phyloP scores from a whole-genome alignment of 2,113 vertebrate genomes.

The Urocolius indicus region DNA sequence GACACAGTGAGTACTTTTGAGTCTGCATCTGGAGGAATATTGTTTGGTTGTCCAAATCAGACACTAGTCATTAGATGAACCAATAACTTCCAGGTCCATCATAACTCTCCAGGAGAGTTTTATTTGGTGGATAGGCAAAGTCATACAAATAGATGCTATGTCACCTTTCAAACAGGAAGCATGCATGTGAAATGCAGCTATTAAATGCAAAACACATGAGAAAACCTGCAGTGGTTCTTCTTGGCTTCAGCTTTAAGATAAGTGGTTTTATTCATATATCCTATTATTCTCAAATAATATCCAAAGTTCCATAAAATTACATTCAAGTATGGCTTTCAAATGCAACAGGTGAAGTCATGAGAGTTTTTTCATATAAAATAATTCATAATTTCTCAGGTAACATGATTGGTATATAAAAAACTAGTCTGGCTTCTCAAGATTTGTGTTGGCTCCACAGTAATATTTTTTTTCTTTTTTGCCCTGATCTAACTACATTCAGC shows the following conservation, averaged over 20 bases:
- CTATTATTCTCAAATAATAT: not conserved
- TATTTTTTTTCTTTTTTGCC: not conserved
- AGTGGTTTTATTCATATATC: not conserved
- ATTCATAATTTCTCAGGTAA: not conserved
- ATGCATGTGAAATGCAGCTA: not conserved
- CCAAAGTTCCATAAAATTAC: not conserved
- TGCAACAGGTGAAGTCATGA: not conserved
- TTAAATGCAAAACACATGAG: not conserved
- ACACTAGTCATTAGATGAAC: not conserved
- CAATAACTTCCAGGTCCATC: not conserved
- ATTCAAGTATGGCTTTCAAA: not conserved
- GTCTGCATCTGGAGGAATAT: not conserved
- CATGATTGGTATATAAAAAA: not conserved
- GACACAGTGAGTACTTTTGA: not conserved
- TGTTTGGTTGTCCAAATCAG: not conserved
- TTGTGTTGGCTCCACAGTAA: not conserved
- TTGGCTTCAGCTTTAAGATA: not conserved
- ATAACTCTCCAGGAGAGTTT: not conserved
- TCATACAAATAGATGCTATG: not conserved
- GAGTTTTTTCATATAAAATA: not conserved
- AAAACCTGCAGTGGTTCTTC: not conserved
- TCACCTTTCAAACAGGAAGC: not conserved
- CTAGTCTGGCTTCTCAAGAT: not conserved
- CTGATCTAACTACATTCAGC: not conserved
- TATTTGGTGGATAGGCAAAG: not conserved